Evolutionary conservation across 1,140 invertebrate genomes (phyloP), one percentile per base, ranked within the genome.

Genomic region (Trichoplusia ni): DNA sequence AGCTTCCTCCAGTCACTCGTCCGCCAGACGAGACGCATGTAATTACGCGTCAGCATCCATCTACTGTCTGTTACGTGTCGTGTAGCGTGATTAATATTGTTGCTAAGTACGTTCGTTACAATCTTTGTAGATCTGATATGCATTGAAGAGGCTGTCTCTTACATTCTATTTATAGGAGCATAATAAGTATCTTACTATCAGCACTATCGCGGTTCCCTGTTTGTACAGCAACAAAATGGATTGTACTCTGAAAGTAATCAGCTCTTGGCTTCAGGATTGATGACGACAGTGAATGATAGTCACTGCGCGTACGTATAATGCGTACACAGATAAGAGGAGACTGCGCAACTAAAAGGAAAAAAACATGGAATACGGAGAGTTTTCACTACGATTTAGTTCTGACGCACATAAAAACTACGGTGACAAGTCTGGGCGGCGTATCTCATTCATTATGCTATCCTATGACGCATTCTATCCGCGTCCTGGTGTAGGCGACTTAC

Each of bases 1-100:
- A 73, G 75, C 75, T 75, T 75, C 75, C 71, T 69, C 44, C 56
- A 59, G 59, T 23, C 59, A 35, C 58, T 42, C 65, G 31, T 19
- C 4, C 38, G 14, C 29, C 14, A 44, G 37, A 27, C 18, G 18
- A 40, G 53, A 59, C 40, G 38, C 56, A n/a, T 60, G 42, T 60
- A 60, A 60, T 60, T 60, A 60, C 56, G n/a, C 42, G 23, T 46
- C 42, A 47, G 23, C 33, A 23, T 54, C 51, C 35, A 54, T 54
- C 33, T 23, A 40, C 33, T 54, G 51, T 40, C 33, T 53, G 46
- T 49, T 49, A 23, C 49, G 31, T 37, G 49, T 53, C 49, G 18
- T 53, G 31, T 53, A 23, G 31, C 19, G 31, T 53, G 49, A 53
- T 53, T 53, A 35, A 53, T 53, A 35, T 33, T 21, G 16, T 29